Evolutionary conservation across 2,888 invertebrate species (phyloP).

Genomic region (Bruchidius siliquastri): DNA sequence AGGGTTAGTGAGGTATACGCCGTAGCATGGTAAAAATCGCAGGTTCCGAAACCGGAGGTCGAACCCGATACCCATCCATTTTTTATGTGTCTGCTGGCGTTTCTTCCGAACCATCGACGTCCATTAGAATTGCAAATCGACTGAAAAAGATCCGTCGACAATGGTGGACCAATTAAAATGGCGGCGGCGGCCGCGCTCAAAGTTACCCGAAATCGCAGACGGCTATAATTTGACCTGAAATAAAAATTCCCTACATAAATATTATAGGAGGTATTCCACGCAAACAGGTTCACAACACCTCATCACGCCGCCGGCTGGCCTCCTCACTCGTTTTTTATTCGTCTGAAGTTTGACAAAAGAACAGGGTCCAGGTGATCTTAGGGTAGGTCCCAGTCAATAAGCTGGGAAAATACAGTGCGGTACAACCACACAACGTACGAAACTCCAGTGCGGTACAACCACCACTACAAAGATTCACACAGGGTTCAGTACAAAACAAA

Average conservation of each 20-base stretch:
- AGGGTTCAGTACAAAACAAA: too few species aligned
- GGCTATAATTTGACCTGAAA: background rate
- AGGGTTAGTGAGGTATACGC: background rate
- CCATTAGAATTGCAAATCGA: background rate
- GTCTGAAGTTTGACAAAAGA: background rate
- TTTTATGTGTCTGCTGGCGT: background rate
- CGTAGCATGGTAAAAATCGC: background rate
- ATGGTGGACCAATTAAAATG: background rate
- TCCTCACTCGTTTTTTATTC: background rate
- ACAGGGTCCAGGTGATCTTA: background rate
- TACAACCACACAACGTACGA: too few species aligned
- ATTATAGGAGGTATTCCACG: background rate
- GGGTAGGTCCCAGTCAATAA: background rate
- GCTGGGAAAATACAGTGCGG: background rate
- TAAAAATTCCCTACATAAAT: background rate
- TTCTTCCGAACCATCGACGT: background rate
- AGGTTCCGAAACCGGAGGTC: background rate
- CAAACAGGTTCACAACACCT: background rate
- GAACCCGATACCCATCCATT: background rate
- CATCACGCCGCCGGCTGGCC: background rate
- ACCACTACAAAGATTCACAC: too few species aligned
- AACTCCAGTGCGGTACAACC: too few species aligned
- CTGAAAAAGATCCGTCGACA: background rate
- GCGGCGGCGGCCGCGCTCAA: background rate
- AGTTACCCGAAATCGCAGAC: background rate